phyloP scores from a whole-genome alignment of 2,113 vertebrate genomes.

The Genyomyrus donnyi region DNA sequence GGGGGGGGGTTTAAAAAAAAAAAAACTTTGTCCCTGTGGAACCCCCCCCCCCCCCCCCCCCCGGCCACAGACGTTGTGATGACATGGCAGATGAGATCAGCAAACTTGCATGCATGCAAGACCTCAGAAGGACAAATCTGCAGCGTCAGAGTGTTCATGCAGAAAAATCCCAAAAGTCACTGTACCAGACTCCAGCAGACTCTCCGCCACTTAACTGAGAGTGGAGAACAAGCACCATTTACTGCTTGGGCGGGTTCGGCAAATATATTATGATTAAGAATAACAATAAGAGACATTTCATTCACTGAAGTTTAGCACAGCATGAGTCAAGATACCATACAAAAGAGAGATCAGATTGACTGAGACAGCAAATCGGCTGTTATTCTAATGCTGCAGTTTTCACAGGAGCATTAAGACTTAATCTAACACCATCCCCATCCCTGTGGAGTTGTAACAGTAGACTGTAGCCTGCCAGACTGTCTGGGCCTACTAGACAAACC shows the following conservation, averaged over 20 bases:
- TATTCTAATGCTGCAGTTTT: background rate
- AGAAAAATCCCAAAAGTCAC: background rate
- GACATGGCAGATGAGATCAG: background rate
- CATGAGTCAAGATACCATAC: background rate
- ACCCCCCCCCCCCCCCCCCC: background rate
- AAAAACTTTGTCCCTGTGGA: conserved; percentile 12
- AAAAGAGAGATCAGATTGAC: background rate
- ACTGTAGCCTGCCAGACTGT: background rate
- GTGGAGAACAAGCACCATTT: background rate
- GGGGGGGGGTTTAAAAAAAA: background rate
- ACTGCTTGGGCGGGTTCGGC: background rate
- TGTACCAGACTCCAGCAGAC: background rate
- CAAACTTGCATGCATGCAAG: background rate
- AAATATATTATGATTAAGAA: background rate
- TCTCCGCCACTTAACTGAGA: background rate
- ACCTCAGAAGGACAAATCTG: background rate
- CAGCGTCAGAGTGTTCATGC: background rate
- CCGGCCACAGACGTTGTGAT: background rate
- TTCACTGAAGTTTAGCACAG: background rate
- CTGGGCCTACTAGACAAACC: background rate
- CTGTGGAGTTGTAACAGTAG: background rate
- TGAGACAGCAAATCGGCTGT: background rate
- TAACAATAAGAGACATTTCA: background rate
- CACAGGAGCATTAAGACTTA: background rate
- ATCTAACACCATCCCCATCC: background rate